Evolutionary conservation across 2,797 vertebrate species (phyloP).

Genomic region (Thamnophis elegans): DNA sequence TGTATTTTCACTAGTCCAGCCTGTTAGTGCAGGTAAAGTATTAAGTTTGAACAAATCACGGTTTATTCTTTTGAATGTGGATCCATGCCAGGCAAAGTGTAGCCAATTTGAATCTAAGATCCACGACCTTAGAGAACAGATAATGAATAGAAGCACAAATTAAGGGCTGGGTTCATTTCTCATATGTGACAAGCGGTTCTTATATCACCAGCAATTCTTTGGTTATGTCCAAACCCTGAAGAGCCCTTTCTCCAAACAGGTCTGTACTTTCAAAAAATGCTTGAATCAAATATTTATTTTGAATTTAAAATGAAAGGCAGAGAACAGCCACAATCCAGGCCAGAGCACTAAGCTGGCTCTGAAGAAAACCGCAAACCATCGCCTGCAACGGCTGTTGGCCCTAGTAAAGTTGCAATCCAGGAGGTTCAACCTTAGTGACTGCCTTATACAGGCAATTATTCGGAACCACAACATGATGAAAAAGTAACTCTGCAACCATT

Average conservation of each 20-base stretch:
- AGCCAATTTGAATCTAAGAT: neutral
- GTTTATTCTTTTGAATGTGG: neutral
- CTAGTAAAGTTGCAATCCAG: neutral
- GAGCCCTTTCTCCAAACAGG: neutral
- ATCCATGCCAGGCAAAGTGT: neutral
- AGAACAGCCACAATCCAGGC: neutral
- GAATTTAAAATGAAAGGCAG: neutral
- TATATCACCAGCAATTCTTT: neutral
- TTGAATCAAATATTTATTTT: neutral
- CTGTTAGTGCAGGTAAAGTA: neutral
- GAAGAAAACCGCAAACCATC: neutral
- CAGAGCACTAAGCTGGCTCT: neutral
- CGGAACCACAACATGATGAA: neutral
- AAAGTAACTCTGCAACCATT: neutral
- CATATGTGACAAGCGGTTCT: neutral
- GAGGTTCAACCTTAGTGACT: neutral
- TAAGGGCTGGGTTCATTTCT: neutral
- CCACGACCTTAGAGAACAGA: neutral
- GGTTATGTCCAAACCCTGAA: neutral
- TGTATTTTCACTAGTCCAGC: neutral
- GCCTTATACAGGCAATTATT: neutral
- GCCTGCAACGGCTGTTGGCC: neutral
- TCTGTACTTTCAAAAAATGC: neutral
- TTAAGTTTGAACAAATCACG: neutral
- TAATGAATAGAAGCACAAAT: neutral